A percentile compares a stretch with the other conserved stretches of the same genome.
phyloP scores from a whole-genome alignment of 2,797 vertebrate species.

The Apogon talboti region DNA sequence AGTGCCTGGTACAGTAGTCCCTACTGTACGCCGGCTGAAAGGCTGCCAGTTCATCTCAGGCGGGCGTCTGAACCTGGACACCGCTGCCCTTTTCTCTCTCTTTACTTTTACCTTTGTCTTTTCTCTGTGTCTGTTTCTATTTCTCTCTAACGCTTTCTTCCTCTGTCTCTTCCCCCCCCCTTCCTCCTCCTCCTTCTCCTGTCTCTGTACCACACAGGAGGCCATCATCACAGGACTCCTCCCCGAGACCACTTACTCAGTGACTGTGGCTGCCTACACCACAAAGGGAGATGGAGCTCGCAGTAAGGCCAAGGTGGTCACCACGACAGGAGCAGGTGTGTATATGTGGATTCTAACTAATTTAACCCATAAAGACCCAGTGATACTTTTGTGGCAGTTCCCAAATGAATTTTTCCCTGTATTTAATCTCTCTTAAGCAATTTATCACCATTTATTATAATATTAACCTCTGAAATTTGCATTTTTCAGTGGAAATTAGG shows the following conservation, averaged over 20 bases:
- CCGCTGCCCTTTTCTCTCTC: constrained; percentile 18
- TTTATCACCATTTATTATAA: too few relatives aligned
- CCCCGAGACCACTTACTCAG: constrained; percentile 93
- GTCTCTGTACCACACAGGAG: constrained; percentile 81
- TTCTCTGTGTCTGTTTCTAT: constrained; percentile 1
- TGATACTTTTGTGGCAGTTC: too few relatives aligned
- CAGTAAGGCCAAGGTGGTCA: constrained; percentile 92
- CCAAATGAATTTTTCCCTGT: too few relatives aligned
- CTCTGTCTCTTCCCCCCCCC: neutral
- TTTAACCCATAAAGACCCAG: neutral
- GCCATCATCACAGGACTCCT: constrained; percentile 89
- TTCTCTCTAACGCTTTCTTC: neutral
- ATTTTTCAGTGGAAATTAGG: too few relatives aligned
- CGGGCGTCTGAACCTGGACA: neutral
- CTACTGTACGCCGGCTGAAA: neutral
- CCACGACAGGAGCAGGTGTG: constrained; percentile 95
- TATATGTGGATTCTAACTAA: neutral
- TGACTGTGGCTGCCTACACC: constrained; percentile 94
- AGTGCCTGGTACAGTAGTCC: constrained; percentile 9
- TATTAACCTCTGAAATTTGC: too few relatives aligned
- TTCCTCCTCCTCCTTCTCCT: neutral
- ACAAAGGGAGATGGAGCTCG: constrained; percentile 95
- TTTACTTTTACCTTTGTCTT: neutral
- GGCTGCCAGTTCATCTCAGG: constrained; percentile 5
- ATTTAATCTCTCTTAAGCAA: too few relatives aligned